These are phyloP conservation scores for Sorex araneus DNA, from an alignment of 2,113 vertebrate species.

Conservation along the genomic window DNA sequence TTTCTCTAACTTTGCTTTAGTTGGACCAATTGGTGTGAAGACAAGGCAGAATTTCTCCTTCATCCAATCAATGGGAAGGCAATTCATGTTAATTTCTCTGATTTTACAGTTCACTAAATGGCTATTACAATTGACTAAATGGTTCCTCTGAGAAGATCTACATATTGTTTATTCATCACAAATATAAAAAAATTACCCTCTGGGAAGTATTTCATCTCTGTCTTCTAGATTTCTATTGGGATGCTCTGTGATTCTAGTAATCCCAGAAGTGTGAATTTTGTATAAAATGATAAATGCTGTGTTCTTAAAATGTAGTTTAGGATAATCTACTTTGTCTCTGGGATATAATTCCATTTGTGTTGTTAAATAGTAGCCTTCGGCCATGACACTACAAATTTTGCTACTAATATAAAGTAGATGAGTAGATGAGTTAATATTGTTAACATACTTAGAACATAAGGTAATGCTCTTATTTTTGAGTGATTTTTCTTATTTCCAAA, in stretches of 20 bases:
- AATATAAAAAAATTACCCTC: background rate
- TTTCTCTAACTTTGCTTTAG: background rate
- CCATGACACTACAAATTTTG: conserved; percentile 36
- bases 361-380: background rate
- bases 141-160: background rate
- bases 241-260: background rate
- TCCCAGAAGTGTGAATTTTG: conserved; percentile 49
- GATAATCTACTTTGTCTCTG: background rate
- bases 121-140: background rate
- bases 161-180: background rate
- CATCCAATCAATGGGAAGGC: background rate
- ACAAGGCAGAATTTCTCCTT: background rate
- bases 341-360: background rate
- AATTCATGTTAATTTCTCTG: background rate
- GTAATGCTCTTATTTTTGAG: conserved; percentile 18
- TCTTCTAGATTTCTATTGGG: background rate
- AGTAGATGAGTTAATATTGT: conserved; percentile 12
- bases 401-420: conserved; percentile 7
- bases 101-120: background rate
- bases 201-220: background rate
- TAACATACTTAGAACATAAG: background rate
- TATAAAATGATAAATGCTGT: background rate
- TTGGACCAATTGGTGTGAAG: background rate
- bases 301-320: background rate
- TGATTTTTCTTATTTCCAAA: conserved; percentile 46